phyloP scores from a whole-genome alignment of 1,140 invertebrate genomes.

The Apis laboriosa region DNA sequence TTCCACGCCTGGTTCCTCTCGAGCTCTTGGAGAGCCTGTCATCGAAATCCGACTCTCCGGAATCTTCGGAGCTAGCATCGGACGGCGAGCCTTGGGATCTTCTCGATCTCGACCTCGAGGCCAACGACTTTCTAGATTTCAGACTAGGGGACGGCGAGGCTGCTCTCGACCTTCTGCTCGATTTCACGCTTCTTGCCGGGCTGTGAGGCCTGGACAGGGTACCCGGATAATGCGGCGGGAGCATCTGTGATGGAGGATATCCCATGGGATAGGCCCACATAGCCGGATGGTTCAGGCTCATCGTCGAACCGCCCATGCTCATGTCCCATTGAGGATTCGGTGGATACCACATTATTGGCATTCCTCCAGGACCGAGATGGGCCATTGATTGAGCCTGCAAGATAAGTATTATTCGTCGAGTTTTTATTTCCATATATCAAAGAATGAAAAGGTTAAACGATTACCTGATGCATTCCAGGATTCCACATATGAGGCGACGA shows the following conservation, averaged over 20 bases:
- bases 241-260: constrained; percentile 78
- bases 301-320: constrained; percentile 74
- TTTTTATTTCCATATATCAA: background rate
- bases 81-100: constrained; percentile 77
- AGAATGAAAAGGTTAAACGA: background rate
- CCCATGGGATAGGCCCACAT: constrained; percentile 77
- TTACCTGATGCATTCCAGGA: constrained; percentile 75
- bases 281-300: constrained; percentile 75
- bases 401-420: background rate
- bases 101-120: constrained; percentile 74
- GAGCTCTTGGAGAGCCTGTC: constrained; percentile 80
- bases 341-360: constrained; percentile 81
- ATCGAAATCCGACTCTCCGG: constrained; percentile 82
- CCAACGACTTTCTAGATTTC: constrained; percentile 84
- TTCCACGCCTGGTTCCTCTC: constrained; percentile 68
- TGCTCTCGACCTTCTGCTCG: constrained; percentile 80
- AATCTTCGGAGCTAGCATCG: constrained; percentile 80
- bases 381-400: constrained; percentile 87
- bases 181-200: constrained; percentile 79
- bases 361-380: constrained; percentile 80
- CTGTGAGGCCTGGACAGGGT: constrained; percentile 75
- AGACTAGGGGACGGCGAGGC: constrained; percentile 86
- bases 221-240: constrained; percentile 79
- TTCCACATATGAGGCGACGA: constrained; percentile 73
- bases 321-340: constrained; percentile 73